A percentile compares a stretch with the other conserved stretches of the same genome.
These are phyloP conservation scores for Drosophila oshimai DNA, from an alignment of 1,140 invertebrate genomes.

Conservation along the genomic window DNA sequence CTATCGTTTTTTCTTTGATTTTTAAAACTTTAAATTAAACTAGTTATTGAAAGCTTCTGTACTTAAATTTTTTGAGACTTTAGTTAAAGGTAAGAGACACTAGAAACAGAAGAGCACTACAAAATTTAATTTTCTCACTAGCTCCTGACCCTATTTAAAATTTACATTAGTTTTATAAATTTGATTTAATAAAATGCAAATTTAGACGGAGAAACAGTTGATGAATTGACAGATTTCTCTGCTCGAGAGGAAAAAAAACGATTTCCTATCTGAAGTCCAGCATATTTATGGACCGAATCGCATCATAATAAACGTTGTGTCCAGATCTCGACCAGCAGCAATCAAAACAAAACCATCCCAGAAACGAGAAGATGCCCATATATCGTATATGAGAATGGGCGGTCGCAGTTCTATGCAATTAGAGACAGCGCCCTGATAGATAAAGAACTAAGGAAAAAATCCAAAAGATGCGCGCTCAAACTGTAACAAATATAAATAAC, in stretches of 20 bases:
- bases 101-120: too few species aligned
- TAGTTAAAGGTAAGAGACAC: too few species aligned
- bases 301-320: conserved; percentile 30
- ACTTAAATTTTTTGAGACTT: too few species aligned
- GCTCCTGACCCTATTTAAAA: background rate
- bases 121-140: too few species aligned
- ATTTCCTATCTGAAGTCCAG: background rate
- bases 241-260: background rate
- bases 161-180: background rate
- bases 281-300: conserved; percentile 36
- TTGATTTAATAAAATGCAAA: too few species aligned
- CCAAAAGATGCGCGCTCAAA: conserved; percentile 52
- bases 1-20: background rate
- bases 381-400: conserved; percentile 12
- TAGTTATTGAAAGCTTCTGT: too few species aligned
- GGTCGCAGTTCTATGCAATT: conserved; percentile 58
- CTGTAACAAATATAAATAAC: conserved; percentile 67
- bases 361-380: conserved; percentile 35
- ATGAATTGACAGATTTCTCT: background rate
- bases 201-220: background rate
- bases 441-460: conserved; percentile 27
- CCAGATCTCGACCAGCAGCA: conserved; percentile 26
- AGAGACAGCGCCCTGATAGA: conserved; percentile 57
- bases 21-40: background rate
- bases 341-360: conserved; percentile 23